Percentiles rank a stretch among this genome's conserved stretches.
Evolutionary conservation across 2,113 vertebrate genomes (phyloP).

Genomic region (Amblyornis subalaris): DNA sequence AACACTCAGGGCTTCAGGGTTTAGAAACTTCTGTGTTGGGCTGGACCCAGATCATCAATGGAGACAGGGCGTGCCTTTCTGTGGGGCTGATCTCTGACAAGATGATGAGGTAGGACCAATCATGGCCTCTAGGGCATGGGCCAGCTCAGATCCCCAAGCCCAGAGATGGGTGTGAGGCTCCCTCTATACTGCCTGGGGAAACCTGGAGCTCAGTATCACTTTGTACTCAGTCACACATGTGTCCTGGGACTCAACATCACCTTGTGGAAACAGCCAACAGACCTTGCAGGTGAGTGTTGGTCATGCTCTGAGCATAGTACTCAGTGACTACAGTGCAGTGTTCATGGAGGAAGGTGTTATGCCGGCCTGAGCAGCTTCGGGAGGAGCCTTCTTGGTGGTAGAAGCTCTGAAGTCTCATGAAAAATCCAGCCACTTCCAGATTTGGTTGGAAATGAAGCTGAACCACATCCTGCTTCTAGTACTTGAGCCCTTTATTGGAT

Average conservation of each 20-base stretch:
- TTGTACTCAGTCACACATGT: neutral
- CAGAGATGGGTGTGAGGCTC: neutral
- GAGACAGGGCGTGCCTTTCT: neutral
- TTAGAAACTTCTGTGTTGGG: neutral
- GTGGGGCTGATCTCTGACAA: neutral
- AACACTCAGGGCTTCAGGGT: neutral
- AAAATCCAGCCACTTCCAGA: neutral
- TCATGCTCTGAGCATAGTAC: neutral
- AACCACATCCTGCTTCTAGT: neutral
- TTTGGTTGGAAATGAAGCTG: constrained; percentile 2
- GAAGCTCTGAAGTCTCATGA: neutral
- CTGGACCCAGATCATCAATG: neutral
- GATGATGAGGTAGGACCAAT: neutral
- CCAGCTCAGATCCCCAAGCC: neutral
- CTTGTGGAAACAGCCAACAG: neutral
- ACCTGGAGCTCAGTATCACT: neutral
- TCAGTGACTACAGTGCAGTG: neutral
- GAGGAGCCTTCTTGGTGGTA: neutral
- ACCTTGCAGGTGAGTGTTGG: neutral
- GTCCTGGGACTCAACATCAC: neutral
- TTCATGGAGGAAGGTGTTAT: neutral
- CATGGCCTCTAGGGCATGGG: neutral
- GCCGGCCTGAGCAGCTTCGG: neutral
- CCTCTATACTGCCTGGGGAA: neutral
- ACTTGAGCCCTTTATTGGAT: constrained; percentile 59